Evolutionary conservation across 2,888 invertebrate species (phyloP).

Genomic region (Acanthosepion esculentum): DNA sequence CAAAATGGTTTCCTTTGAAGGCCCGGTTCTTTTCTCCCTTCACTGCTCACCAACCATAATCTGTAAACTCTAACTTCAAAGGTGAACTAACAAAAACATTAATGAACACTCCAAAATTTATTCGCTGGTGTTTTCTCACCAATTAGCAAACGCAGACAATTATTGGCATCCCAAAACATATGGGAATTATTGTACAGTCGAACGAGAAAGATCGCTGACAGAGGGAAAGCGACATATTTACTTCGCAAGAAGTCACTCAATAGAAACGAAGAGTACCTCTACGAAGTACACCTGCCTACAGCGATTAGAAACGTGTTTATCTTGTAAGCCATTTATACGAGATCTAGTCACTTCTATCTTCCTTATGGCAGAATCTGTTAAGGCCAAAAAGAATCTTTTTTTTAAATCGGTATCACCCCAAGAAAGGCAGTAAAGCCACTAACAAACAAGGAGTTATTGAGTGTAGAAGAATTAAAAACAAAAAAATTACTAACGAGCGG

Average conservation of each 20-base stretch:
- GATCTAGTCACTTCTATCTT: no score
- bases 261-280: background rate
- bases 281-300: background rate
- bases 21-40: background rate
- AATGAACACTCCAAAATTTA: background rate
- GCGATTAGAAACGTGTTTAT: no score
- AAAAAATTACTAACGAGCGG: no score
- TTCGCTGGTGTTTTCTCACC: background rate
- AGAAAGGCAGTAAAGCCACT: no score
- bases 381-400: no score
- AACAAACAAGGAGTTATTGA: no score
- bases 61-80: background rate
- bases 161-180: background rate
- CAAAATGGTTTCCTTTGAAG: background rate
- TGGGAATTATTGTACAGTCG: slow-evolving; percentile 9
- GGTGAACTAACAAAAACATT: background rate
- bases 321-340: no score
- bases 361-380: no score
- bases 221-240: background rate
- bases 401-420: no score
- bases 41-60: background rate
- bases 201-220: background rate
- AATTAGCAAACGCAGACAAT: background rate
- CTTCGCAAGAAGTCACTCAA: background rate
- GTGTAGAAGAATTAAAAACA: no score